phyloP scores from a whole-genome alignment of 2,797 vertebrate genomes.

The Cynopterus sphinx region DNA sequence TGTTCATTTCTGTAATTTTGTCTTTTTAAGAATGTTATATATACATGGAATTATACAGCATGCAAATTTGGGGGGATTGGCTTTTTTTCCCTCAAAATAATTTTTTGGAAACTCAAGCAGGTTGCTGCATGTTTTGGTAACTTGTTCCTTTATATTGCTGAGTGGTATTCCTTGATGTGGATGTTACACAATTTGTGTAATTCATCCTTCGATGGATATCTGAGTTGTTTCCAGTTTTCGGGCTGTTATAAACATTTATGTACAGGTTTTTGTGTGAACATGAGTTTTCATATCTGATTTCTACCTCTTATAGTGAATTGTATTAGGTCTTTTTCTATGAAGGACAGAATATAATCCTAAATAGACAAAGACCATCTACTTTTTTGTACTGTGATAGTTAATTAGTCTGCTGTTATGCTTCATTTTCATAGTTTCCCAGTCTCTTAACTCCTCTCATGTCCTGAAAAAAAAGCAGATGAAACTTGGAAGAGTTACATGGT shows the following conservation, averaged over 20 bases:
- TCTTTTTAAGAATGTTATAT: not conserved
- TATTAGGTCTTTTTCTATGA: not conserved
- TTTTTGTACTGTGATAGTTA: not conserved
- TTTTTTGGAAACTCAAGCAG: not conserved
- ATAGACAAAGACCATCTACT: not conserved
- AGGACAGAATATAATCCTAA: not conserved
- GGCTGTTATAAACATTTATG: not conserved
- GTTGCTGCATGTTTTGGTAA: not conserved
- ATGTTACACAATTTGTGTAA: not conserved
- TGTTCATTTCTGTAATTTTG: not conserved
- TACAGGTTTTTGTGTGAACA: not conserved
- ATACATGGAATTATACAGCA: not conserved
- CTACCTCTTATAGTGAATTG: not conserved
- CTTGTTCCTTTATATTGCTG: not conserved
- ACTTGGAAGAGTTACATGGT: not conserved
- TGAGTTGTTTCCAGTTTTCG: not conserved
- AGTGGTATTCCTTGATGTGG: not conserved
- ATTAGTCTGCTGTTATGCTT: not conserved
- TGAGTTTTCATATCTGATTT: constrained; percentile 6
- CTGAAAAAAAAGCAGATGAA: not conserved
- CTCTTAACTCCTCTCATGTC: not conserved
- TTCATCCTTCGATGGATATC: not conserved
- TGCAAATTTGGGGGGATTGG: not conserved
- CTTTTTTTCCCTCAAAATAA: not conserved
- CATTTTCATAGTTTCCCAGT: not conserved